A percentile compares a stretch with the other conserved stretches of the same genome.
These are phyloP conservation scores for Folsomia manolachei DNA, from an alignment of 2,888 invertebrate genomes.

Conservation along the genomic window DNA sequence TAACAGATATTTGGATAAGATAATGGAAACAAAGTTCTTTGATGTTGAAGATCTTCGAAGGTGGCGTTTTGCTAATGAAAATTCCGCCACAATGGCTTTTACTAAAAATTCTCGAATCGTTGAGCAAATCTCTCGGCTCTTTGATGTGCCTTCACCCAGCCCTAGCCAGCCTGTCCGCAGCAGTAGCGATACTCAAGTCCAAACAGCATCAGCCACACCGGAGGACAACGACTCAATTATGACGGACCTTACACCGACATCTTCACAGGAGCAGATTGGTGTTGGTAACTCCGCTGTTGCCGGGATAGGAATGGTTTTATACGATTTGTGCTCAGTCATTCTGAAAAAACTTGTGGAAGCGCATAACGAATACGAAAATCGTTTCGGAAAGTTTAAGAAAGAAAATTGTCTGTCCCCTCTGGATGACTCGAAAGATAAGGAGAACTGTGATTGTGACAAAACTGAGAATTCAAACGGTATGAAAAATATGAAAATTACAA, in stretches of 20 bases:
- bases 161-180: neutral
- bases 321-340: conserved; percentile 48
- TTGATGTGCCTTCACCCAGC: conserved; percentile 51
- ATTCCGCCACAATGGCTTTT: conserved; percentile 20
- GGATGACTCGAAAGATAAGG: too few relatives aligned
- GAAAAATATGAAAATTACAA: too few relatives aligned
- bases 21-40: conserved; percentile 82
- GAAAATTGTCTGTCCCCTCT: too few relatives aligned
- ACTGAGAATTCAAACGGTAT: too few relatives aligned
- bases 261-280: neutral
- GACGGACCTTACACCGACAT: neutral
- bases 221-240: neutral
- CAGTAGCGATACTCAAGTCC: neutral
- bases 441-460: too few relatives aligned
- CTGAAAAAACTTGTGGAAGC: conserved; percentile 46
- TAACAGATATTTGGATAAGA: conserved; percentile 71
- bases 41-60: conserved; percentile 60
- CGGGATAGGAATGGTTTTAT: conserved; percentile 21
- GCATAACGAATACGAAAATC: conserved; percentile 46
- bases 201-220: neutral
- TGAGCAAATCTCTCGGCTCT: conserved; percentile 63
- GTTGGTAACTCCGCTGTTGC: conserved; percentile 15
- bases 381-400: conserved; percentile 38
- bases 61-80: conserved; percentile 45
- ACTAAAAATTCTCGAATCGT: conserved; percentile 59